Conservation (phyloP, 2,888 invertebrate species). For the Metalampra italica region DNA sequence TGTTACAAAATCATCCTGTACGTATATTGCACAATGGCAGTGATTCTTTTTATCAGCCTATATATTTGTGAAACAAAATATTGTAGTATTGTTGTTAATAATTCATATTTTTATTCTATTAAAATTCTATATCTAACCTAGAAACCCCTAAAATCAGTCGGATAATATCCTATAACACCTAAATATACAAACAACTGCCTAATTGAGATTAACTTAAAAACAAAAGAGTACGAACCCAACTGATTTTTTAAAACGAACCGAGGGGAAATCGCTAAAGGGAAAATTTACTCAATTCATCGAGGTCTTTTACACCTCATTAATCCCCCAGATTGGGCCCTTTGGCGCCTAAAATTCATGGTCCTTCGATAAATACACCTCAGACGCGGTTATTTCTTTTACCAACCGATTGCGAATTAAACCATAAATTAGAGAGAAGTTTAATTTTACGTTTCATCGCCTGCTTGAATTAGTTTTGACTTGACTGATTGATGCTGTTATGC, state of each 20-base stretch:
- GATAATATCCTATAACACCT: too few species aligned
- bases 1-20: too few species aligned
- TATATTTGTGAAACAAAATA: too few species aligned
- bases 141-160: too few species aligned
- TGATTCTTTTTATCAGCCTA: too few species aligned
- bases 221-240: background rate
- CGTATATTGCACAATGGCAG: too few species aligned
- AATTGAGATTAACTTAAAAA: too few species aligned
- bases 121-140: too few species aligned
- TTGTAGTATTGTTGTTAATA: too few species aligned
- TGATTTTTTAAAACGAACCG: background rate
- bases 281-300: constrained; percentile 62
- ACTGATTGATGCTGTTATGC: constrained; percentile 3
- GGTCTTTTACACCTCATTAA: constrained; percentile 74
- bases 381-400: constrained; percentile 15
- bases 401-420: constrained; percentile 23
- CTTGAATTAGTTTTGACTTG: constrained; percentile 9
- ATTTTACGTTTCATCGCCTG: constrained; percentile 46
- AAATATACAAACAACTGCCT: too few species aligned
- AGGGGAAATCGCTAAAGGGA: constrained; percentile 33
- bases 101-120: too few species aligned
- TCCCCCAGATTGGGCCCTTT: constrained; percentile 56
- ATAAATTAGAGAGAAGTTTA: constrained; percentile 43
- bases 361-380: constrained; percentile 37
- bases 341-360: constrained; percentile 47